phyloP scores from a whole-genome alignment of 2,888 invertebrate species.

The Aphodius granarius region DNA sequence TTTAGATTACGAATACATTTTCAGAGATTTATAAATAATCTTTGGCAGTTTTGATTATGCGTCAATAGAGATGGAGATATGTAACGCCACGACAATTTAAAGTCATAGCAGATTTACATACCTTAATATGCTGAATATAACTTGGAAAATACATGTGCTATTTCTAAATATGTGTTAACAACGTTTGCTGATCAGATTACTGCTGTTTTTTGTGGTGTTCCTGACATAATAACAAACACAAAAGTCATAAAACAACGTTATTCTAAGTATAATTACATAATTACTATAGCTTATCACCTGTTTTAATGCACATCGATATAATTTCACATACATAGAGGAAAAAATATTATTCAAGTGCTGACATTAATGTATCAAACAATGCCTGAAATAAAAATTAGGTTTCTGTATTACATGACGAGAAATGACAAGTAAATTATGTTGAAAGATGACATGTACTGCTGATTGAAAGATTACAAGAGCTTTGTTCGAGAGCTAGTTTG shows the following conservation, averaged over 20 bases:
- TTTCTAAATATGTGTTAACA: conserved; percentile 13
- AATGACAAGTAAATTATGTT: too few species aligned
- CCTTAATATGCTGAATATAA: not conserved
- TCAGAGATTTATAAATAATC: not conserved
- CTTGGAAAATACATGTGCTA: not conserved
- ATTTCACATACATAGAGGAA: not conserved
- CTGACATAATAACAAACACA: not conserved
- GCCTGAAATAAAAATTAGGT: too few species aligned
- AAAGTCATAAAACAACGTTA: not conserved
- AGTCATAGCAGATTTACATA: not conserved
- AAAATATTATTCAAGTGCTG: too few species aligned
- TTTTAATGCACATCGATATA: not conserved
- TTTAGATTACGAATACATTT: not conserved
- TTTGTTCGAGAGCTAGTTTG: too few species aligned
- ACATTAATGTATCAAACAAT: too few species aligned
- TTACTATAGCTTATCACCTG: not conserved
- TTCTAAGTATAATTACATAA: not conserved
- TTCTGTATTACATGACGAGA: too few species aligned
- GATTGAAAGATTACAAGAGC: too few species aligned
- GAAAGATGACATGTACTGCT: too few species aligned
- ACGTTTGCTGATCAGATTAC: conserved; percentile 27
- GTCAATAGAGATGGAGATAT: not conserved
- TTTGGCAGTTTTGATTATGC: conserved; percentile 14
- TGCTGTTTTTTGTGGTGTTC: conserved; percentile 20
- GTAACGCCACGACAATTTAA: not conserved